Percentiles rank a stretch among this genome's conserved stretches.
phyloP scores from a whole-genome alignment of 2,888 invertebrate species.

The Argyra leucocephala region DNA sequence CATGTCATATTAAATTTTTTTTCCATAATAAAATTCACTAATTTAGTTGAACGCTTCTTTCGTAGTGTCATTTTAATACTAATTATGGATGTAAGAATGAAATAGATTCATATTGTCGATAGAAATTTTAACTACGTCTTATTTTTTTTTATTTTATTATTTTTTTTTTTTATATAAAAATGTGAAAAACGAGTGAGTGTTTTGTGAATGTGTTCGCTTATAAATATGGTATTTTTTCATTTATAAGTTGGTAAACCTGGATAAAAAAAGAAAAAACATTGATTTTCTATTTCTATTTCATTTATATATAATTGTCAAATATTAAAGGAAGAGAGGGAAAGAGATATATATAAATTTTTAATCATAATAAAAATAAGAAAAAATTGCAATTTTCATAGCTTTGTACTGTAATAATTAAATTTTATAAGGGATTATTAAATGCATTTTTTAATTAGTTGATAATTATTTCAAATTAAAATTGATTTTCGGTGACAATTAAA shows the following conservation, averaged over 20 bases:
- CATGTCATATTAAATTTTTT: conserved; percentile 13
- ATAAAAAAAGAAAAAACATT: not conserved
- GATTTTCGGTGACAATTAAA: too few species aligned
- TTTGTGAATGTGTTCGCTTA: not conserved
- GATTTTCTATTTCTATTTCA: conserved; percentile 3
- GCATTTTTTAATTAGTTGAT: too few species aligned
- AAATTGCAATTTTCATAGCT: too few species aligned
- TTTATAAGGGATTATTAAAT: too few species aligned
- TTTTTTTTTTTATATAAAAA: not conserved
- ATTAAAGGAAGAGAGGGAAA: not conserved
- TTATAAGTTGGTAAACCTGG: not conserved
- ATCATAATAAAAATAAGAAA: too few species aligned
- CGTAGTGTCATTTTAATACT: conserved; percentile 2
- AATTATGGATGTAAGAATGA: not conserved
- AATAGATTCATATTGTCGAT: not conserved
- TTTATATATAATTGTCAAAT: conserved; percentile 3
- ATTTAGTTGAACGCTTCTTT: not conserved
- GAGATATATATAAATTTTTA: too few species aligned
- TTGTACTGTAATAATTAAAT: too few species aligned
- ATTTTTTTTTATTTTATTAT: not conserved
- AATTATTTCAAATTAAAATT: too few species aligned
- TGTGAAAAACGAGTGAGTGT: not conserved
- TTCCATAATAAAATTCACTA: not conserved
- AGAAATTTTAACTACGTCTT: conserved; percentile 1
- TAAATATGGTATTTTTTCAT: not conserved